A percentile compares a stretch with the other conserved stretches of the same genome.
Conservation (phyloP, 2,888 invertebrate genomes). For the Celastrina argiolus region DNA sequence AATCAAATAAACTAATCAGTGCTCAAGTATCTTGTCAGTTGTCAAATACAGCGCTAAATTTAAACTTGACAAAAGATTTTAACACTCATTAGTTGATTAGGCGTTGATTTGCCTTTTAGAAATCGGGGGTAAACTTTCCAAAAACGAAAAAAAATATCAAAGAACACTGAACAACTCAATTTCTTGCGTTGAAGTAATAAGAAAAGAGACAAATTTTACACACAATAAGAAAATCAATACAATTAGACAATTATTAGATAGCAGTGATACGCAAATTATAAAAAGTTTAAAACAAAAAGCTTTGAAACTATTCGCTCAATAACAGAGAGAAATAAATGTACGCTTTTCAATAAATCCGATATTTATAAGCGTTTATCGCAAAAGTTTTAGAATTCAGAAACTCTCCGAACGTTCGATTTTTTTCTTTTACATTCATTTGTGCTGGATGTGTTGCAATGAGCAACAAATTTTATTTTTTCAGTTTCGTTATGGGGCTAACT, state of each 20-base stretch:
- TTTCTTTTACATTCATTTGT: constrained; percentile 23
- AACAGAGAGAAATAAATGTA: constrained; percentile 14
- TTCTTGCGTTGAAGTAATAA: too few relatives aligned
- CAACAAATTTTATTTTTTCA: constrained; percentile 15
- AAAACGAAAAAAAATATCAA: too few relatives aligned
- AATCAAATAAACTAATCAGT: too few relatives aligned
- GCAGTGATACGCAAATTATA: background rate
- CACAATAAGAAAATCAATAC: background rate
- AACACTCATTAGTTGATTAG: too few relatives aligned
- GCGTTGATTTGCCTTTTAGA: too few relatives aligned
- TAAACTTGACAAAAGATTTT: too few relatives aligned
- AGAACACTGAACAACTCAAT: too few relatives aligned
- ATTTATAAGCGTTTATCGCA: constrained; percentile 33
- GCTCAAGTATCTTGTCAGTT: too few relatives aligned
- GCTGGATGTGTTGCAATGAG: constrained; percentile 13
- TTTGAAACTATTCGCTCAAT: constrained; percentile 24
- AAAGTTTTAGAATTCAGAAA: constrained; percentile 36
- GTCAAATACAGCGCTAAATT: too few relatives aligned
- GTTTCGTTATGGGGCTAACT: background rate
- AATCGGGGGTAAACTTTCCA: too few relatives aligned
- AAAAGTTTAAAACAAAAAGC: constrained; percentile 16
- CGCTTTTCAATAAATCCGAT: constrained; percentile 22
- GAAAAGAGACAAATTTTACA: background rate
- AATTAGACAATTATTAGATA: background rate
- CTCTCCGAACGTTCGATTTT: constrained; percentile 32